phyloP scores from a whole-genome alignment of 2,113 vertebrate species.

The Chaetorhynchus papuensis region DNA sequence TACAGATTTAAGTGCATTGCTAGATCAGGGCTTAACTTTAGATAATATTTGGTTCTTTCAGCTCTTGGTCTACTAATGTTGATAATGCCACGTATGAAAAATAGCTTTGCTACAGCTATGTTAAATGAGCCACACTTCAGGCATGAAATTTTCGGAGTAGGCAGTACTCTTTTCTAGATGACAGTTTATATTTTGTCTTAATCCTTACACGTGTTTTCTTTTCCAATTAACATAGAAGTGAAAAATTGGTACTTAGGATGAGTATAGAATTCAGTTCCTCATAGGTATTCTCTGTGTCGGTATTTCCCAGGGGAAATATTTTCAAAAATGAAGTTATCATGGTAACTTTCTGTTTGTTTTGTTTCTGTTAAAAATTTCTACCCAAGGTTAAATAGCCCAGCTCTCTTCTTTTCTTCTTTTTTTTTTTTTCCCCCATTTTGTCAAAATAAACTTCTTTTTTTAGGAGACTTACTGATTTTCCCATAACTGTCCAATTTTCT shows the following conservation, averaged over 20 bases:
- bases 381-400: neutral
- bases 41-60: neutral
- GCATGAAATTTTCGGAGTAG: neutral
- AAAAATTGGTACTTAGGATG: neutral
- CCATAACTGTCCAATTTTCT: neutral
- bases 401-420: accelerated
- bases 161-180: neutral
- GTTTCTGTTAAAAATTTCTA: neutral
- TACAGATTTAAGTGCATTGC: neutral
- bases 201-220: neutral
- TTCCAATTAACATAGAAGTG: neutral
- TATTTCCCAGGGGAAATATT: neutral
- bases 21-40: neutral
- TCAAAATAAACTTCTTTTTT: neutral
- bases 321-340: neutral
- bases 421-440: neutral
- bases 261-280: neutral
- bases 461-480: neutral
- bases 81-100: neutral
- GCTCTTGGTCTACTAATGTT: neutral
- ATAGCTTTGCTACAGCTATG: neutral
- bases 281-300: neutral
- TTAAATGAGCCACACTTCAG: neutral
- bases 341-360: neutral
- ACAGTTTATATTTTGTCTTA: neutral